Evolutionary conservation across 1,140 invertebrate genomes (phyloP), one percentile per base, ranked within the genome.

Genomic region (Carposina sasakii): DNA sequence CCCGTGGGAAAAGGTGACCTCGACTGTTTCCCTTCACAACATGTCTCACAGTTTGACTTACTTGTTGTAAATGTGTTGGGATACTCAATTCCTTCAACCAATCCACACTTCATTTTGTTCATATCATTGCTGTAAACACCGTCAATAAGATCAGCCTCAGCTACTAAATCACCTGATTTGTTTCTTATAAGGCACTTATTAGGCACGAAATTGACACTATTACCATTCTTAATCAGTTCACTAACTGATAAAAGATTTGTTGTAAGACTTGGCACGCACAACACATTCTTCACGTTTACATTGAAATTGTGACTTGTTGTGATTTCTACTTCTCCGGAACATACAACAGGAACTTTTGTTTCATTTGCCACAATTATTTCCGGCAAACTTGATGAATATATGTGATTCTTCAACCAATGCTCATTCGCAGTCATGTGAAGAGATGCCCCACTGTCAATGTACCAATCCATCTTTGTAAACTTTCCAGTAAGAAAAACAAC

Each of bases 241-340:
- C 55, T 70, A 6, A 70, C 60, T n/a, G 68, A 71, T 22, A 71
- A 44, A 6, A 68, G 21, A 50, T 71, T 70, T 10, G 61, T 55
- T 3, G 52, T 41, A 0, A 68, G 50, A 19, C 31, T 43, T 0
- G 58, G 61, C 5, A 65, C 52, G 41, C 49, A 63, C 19, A 65
- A 53, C n/a, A 56, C 58, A 44, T 62, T 47, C 42, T 51, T 13
- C 17, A 57, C 47, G 4, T 9, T 60, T 10, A 63, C 24, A 4
- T 57, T 21, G 15, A 37, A 61, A 42, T 31, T 30, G 33, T 48
- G 36, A 39, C 33, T 52, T 21, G 59, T 59, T 30, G 45, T 54
- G 8, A 68, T 45, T 22, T 56, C 40, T 19, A 63, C 41, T 36
- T 68, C 54, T 5, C 63, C 57, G 0, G 48, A 23, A 52, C 60